phyloP scores from a whole-genome alignment of 2,797 vertebrate genomes.

The Pipistrellus nathusii region DNA sequence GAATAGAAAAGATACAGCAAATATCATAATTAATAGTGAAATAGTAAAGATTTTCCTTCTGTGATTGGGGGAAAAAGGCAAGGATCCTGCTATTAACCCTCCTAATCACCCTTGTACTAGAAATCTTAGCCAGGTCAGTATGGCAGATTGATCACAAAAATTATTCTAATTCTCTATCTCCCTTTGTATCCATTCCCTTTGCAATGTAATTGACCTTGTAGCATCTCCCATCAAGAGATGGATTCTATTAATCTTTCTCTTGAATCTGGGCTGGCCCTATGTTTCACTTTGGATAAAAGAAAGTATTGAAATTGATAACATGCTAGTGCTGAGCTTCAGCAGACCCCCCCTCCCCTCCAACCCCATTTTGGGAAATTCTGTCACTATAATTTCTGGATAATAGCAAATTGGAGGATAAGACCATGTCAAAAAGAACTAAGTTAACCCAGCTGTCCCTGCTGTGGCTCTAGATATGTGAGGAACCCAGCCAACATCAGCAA shows the following conservation, averaged over 20 bases:
- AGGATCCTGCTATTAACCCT: not conserved
- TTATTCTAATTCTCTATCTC: not conserved
- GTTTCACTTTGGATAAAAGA: constrained; percentile 49
- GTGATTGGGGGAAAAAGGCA: not conserved
- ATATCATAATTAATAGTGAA: constrained; percentile 8
- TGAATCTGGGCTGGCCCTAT: constrained; percentile 9
- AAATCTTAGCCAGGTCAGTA: not conserved
- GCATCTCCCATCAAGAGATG: not conserved
- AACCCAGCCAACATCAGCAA: not conserved
- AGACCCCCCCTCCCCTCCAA: not conserved
- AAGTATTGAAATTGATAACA: not conserved
- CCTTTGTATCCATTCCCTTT: not conserved
- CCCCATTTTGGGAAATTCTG: not conserved
- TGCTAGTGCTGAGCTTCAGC: not conserved
- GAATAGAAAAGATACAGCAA: not conserved
- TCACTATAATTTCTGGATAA: not conserved
- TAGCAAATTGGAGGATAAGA: not conserved
- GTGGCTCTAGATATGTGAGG: constrained; percentile 1
- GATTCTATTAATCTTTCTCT: not conserved
- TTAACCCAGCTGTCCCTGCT: not conserved
- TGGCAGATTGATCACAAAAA: not conserved
- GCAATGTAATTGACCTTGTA: not conserved
- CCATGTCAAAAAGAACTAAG: not conserved
- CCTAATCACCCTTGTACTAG: not conserved
- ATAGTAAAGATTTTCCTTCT: constrained; percentile 27